Percentiles rank a stretch among this genome's conserved stretches.
These are phyloP conservation scores for Onychomys leucogaster DNA, from an alignment of 2,797 vertebrate genomes.

Conservation along the genomic window DNA sequence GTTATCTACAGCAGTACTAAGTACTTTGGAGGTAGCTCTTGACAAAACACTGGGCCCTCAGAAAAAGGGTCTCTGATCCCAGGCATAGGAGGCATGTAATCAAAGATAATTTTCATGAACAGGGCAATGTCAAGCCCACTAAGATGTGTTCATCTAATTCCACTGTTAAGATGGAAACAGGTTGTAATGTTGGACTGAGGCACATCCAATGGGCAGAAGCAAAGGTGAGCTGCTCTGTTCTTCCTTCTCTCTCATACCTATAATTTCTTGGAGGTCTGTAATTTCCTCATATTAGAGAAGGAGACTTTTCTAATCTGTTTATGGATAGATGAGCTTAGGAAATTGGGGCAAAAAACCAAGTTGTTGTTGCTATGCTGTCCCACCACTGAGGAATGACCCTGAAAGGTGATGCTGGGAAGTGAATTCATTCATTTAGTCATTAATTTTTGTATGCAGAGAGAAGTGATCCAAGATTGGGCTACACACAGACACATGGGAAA, in stretches of 20 bases:
- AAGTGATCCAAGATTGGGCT: background rate
- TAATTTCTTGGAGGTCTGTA: no score
- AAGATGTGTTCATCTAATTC: background rate
- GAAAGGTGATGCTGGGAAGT: background rate
- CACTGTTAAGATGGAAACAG: background rate
- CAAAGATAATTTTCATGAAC: background rate
- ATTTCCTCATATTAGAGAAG: background rate
- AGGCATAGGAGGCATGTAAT: background rate
- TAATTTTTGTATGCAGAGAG: background rate
- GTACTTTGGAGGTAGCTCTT: background rate
- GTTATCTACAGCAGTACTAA: background rate
- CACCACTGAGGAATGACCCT: background rate
- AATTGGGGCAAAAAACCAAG: background rate
- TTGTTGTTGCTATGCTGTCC: no score
- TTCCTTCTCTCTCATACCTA: background rate
- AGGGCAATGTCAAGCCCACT: background rate
- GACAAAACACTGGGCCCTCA: background rate
- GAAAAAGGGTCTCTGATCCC: no score
- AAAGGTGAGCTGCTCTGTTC: no score
- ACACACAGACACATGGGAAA: background rate
- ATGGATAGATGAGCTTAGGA: background rate
- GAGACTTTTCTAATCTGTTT: background rate
- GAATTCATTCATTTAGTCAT: background rate
- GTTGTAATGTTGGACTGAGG: no score
- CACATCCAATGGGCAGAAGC: background rate